These are phyloP conservation scores for Athetis lepigone DNA, from an alignment of 2,888 invertebrate genomes.

Conservation along the genomic window DNA sequence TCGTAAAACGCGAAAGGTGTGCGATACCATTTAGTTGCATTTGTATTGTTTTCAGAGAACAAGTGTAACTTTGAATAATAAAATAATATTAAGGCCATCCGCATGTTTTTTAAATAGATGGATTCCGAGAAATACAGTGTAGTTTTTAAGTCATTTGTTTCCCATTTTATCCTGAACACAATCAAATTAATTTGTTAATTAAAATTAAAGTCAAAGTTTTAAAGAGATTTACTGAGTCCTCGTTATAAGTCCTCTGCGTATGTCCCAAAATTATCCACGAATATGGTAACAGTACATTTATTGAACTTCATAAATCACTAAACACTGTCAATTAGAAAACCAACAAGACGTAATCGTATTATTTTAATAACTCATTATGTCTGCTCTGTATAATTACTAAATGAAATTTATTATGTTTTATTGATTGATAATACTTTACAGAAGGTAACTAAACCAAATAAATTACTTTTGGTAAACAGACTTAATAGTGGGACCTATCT, in stretches of 20 bases:
- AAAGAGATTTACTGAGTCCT: not conserved
- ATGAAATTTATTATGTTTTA: slow-evolving; percentile 48
- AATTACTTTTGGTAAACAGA: slow-evolving; percentile 35
- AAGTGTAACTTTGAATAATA: slow-evolving; percentile 15
- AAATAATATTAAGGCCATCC: not conserved
- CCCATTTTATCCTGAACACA: no score
- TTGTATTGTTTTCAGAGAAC: slow-evolving; percentile 11
- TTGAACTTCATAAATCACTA: slow-evolving; percentile 58
- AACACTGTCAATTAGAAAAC: slow-evolving; percentile 46
- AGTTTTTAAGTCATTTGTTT: no score
- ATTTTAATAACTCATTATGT: slow-evolving; percentile 64
- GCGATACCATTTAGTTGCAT: not conserved
- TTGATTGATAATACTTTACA: slow-evolving; percentile 42
- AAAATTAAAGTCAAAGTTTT: no score
- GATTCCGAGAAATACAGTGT: not conserved
- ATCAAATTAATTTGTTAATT: no score
- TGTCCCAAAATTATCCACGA: slow-evolving; percentile 8
- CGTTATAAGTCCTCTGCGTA: not conserved
- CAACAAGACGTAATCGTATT: slow-evolving; percentile 56
- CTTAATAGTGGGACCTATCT: slow-evolving; percentile 34
- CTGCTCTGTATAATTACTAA: slow-evolving; percentile 48
- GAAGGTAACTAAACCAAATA: slow-evolving; percentile 38
- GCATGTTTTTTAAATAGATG: not conserved
- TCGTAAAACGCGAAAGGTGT: slow-evolving; percentile 24
- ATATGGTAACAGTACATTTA: slow-evolving; percentile 26